Percentiles rank a stretch among this genome's conserved stretches.
Evolutionary conservation across 2,888 invertebrate species (phyloP).

Genomic region (Idaea straminata): DNA sequence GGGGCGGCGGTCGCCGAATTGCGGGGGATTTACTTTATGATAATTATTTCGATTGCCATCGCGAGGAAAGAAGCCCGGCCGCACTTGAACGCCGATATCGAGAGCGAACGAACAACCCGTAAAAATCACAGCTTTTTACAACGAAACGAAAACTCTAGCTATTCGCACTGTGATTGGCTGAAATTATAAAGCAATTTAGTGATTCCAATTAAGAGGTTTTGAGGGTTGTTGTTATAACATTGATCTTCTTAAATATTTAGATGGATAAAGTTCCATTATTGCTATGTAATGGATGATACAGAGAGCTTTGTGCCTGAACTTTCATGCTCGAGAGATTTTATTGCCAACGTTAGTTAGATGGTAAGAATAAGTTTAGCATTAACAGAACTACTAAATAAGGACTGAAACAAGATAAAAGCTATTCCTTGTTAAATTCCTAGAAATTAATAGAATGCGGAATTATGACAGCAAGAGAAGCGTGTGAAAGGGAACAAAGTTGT

Average conservation of each 20-base stretch:
- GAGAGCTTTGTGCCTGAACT: not conserved
- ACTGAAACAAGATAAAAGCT: conserved; percentile 8
- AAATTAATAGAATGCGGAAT: conserved; percentile 67
- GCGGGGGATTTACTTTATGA: conserved; percentile 78
- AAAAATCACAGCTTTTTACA: conserved; percentile 61
- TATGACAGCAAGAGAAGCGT: conserved; percentile 53
- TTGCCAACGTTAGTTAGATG: not conserved
- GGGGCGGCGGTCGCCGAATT: conserved; percentile 63
- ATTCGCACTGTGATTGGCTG: conserved; percentile 54
- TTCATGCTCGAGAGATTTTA: not conserved
- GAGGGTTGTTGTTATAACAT: conserved; percentile 36
- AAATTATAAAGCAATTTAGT: conserved; percentile 51
- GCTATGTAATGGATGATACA: not conserved
- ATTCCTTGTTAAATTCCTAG: conserved; percentile 48
- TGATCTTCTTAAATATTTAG: conserved; percentile 31
- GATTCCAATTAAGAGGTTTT: conserved; percentile 44
- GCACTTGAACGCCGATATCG: conserved; percentile 52
- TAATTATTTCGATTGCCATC: conserved; percentile 78
- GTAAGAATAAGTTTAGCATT: not conserved
- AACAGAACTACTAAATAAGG: not conserved
- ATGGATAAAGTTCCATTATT: not conserved
- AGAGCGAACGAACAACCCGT: conserved; percentile 48
- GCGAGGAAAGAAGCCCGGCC: conserved; percentile 59
- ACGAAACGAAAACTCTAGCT: conserved; percentile 40
- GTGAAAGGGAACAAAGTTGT: conserved; percentile 64